Conservation (phyloP, 2,888 invertebrate species). For the Fragum whitleyi region DNA sequence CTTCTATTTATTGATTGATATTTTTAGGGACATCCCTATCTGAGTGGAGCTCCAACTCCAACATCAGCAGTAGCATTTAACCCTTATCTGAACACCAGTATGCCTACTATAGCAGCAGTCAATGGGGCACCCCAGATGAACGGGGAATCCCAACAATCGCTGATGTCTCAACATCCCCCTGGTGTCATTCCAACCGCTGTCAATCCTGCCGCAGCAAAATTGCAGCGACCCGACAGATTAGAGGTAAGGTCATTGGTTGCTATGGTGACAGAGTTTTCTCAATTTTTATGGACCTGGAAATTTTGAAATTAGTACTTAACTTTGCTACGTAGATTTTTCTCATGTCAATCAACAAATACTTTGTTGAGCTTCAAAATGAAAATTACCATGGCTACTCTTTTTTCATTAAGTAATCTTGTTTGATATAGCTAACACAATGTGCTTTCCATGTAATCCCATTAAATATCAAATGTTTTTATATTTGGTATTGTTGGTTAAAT, state of each 20-base stretch:
- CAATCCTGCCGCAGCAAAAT: slow-evolving; percentile 89
- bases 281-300: neutral
- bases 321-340: neutral
- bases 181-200: slow-evolving; percentile 73
- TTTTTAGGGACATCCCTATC: slow-evolving; percentile 75
- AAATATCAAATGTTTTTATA: neutral
- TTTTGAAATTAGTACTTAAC: neutral
- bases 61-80: slow-evolving; percentile 74
- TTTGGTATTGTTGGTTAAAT: too few relatives aligned
- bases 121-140: slow-evolving; percentile 58
- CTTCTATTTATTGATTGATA: neutral
- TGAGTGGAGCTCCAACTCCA: slow-evolving; percentile 71
- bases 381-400: neutral
- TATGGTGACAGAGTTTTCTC: slow-evolving; percentile 45
- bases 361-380: neutral
- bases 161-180: slow-evolving; percentile 70
- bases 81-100: slow-evolving; percentile 71
- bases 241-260: slow-evolving; percentile 89
- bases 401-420: neutral
- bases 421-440: neutral
- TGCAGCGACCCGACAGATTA: slow-evolving; percentile 96
- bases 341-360: neutral
- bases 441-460: neutral
- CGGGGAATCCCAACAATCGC: slow-evolving; percentile 58
- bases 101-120: slow-evolving; percentile 66